These are phyloP conservation scores for Pegoplata infirma DNA, from an alignment of 2,888 invertebrate genomes.

Conservation along the genomic window DNA sequence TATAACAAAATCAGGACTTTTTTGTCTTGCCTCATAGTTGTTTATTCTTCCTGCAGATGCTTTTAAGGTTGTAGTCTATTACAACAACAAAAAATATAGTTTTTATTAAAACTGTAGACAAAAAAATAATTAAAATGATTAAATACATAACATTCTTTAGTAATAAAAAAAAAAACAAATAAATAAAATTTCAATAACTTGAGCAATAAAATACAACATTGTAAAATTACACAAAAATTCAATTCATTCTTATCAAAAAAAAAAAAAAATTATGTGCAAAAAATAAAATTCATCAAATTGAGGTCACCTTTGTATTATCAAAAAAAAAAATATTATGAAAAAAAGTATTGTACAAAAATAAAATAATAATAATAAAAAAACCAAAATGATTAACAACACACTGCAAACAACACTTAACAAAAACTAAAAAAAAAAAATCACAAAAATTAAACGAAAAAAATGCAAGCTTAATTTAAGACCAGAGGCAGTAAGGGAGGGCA, in stretches of 20 bases:
- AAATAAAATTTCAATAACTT: slow-evolving; percentile 11
- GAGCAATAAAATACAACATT: slow-evolving; percentile 5
- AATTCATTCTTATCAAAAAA: slow-evolving; percentile 54
- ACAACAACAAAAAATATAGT: too few relatives aligned
- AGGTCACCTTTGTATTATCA: slow-evolving; percentile 66
- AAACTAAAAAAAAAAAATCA: slow-evolving; percentile 44
- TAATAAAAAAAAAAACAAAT: background rate
- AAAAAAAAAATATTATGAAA: slow-evolving; percentile 55
- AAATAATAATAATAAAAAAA: slow-evolving; percentile 43
- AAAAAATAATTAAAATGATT: too few relatives aligned
- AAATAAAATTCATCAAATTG: slow-evolving; percentile 61
- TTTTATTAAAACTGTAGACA: slow-evolving; percentile 1
- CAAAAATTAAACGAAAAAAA: slow-evolving; percentile 25
- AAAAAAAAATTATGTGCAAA: slow-evolving; percentile 47
- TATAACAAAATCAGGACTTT: too few relatives aligned
- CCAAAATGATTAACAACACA: slow-evolving; percentile 61
- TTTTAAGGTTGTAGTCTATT: too few relatives aligned
- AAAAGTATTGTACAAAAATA: slow-evolving; percentile 44
- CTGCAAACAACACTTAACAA: slow-evolving; percentile 50
- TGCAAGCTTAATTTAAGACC: slow-evolving; percentile 45
- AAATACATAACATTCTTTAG: background rate
- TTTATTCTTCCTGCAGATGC: too few relatives aligned
- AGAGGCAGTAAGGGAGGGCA: slow-evolving; percentile 10
- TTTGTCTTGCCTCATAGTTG: too few relatives aligned
- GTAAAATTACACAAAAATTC: slow-evolving; percentile 29